These are phyloP conservation scores for Venustoraphidia nigricollis DNA, from an alignment of 2,888 invertebrate species.

Conservation along the genomic window DNA sequence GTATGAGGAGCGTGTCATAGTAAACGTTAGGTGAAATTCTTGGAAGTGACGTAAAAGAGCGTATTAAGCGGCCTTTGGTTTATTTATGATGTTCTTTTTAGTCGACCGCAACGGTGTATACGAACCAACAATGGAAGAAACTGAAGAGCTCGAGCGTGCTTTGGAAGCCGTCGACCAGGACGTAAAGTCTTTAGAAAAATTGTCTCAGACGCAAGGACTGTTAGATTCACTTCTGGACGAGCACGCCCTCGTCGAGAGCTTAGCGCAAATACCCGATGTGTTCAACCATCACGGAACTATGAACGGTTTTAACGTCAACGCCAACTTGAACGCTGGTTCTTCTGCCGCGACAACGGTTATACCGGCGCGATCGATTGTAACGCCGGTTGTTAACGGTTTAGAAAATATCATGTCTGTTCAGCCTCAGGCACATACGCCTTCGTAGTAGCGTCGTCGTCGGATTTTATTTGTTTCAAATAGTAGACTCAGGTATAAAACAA, in stretches of 20 bases:
- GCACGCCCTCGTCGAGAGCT: slow-evolving; percentile 29
- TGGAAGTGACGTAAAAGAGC: too few relatives aligned
- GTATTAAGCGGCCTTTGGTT: too few relatives aligned
- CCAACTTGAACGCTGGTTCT: background rate
- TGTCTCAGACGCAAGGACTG: slow-evolving; percentile 41
- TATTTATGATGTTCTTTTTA: slow-evolving; percentile 17
- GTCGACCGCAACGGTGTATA: slow-evolving; percentile 56
- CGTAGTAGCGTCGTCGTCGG: too few relatives aligned
- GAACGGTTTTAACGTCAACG: slow-evolving; percentile 2
- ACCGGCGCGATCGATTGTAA: background rate
- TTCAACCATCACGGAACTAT: slow-evolving; percentile 20
- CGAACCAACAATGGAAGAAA: slow-evolving; percentile 62
- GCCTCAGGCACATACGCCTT: background rate
- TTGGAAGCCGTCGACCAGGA: slow-evolving; percentile 63
- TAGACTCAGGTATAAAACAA: too few relatives aligned
- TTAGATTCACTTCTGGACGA: slow-evolving; percentile 49
- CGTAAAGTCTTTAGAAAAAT: slow-evolving; percentile 51
- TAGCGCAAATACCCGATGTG: slow-evolving; percentile 32
- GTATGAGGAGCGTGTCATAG: too few relatives aligned
- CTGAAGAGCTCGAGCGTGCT: slow-evolving; percentile 77
- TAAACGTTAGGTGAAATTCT: too few relatives aligned
- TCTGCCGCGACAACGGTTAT: background rate
- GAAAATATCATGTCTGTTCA: slow-evolving; percentile 3
- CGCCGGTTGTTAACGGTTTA: background rate
- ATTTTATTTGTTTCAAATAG: too few relatives aligned